Percentiles rank a stretch among this genome's conserved stretches.
Conservation (phyloP, 2,888 invertebrate genomes). For the Spicauda simplicius region DNA sequence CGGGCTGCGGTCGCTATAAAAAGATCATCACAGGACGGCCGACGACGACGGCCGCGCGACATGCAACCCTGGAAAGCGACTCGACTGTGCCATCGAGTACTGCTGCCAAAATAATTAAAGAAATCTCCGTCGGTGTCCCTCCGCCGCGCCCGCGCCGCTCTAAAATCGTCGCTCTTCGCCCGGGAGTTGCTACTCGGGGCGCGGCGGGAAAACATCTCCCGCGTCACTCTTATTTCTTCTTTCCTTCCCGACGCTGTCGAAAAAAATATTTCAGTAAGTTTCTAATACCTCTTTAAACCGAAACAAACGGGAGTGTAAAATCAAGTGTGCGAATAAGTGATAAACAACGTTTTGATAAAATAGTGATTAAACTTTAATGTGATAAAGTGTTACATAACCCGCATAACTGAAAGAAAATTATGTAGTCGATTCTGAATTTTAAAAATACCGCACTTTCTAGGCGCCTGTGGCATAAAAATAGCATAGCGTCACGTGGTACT, state of each 20-base stretch:
- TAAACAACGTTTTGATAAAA: slow-evolving; percentile 55
- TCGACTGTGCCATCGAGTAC: slow-evolving; percentile 84
- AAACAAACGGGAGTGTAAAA: slow-evolving; percentile 66
- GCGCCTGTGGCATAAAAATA: slow-evolving; percentile 80
- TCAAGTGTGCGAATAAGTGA: slow-evolving; percentile 69
- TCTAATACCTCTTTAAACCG: slow-evolving; percentile 57
- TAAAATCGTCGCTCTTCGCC: slow-evolving; percentile 85
- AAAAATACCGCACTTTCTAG: slow-evolving; percentile 85
- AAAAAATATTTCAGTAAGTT: slow-evolving; percentile 81
- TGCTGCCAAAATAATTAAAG: slow-evolving; percentile 93
- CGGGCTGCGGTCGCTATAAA: slow-evolving; percentile 83
- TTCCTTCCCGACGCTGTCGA: slow-evolving; percentile 84
- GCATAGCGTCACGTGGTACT: slow-evolving; percentile 80
- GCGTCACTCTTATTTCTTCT: slow-evolving; percentile 85
- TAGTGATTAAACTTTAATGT: slow-evolving; percentile 70
- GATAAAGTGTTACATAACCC: slow-evolving; percentile 82
- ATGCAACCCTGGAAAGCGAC: slow-evolving; percentile 84
- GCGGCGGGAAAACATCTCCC: slow-evolving; percentile 85
- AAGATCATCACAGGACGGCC: slow-evolving; percentile 81
- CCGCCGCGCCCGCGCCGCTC: slow-evolving; percentile 86
- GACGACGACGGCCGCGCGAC: slow-evolving; percentile 77
- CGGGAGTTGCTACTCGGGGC: slow-evolving; percentile 85
- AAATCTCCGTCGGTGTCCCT: slow-evolving; percentile 87
- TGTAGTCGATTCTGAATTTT: slow-evolving; percentile 71
- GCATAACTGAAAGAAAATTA: slow-evolving; percentile 71